Conservation (phyloP, 64 coral and sea anemone species). For the Pocillopora verrucosa region DNA sequence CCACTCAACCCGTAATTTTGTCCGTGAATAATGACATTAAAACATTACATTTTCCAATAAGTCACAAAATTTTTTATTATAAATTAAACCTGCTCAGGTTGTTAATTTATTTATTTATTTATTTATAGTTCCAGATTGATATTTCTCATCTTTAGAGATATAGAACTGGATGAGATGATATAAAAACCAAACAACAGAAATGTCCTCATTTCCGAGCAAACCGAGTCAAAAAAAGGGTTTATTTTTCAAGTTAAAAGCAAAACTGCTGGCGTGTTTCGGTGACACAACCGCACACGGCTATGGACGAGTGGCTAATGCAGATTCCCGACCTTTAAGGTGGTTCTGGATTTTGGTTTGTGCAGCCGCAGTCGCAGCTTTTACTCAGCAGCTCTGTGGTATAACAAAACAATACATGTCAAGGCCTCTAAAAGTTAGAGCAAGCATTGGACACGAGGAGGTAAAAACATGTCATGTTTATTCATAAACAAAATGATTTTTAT, state of each 20-base stretch:
- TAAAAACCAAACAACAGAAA: background rate
- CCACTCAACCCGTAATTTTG: too few relatives aligned
- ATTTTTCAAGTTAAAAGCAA: background rate
- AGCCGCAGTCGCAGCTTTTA: background rate
- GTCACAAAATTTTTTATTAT: too few relatives aligned
- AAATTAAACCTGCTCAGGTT: too few relatives aligned
- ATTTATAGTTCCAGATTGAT: too few relatives aligned
- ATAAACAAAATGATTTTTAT: background rate
- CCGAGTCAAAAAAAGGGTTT: background rate
- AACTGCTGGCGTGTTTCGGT: background rate
- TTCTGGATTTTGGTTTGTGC: background rate
- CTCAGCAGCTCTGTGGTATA: background rate
- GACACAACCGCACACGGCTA: background rate
- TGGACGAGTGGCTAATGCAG: background rate
- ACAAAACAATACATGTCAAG: background rate
- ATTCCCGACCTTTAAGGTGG: background rate
- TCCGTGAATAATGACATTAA: too few relatives aligned
- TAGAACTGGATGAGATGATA: background rate
- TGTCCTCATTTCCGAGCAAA: background rate
- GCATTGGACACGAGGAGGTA: background rate
- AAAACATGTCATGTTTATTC: background rate
- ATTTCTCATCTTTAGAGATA: background rate
- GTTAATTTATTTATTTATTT: too few relatives aligned
- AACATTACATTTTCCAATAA: too few relatives aligned
- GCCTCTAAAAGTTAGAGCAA: background rate